Base-by-base conservation (phyloP, 2,797 vertebrate genomes). In the Oophaga sylvatica region DNA sequence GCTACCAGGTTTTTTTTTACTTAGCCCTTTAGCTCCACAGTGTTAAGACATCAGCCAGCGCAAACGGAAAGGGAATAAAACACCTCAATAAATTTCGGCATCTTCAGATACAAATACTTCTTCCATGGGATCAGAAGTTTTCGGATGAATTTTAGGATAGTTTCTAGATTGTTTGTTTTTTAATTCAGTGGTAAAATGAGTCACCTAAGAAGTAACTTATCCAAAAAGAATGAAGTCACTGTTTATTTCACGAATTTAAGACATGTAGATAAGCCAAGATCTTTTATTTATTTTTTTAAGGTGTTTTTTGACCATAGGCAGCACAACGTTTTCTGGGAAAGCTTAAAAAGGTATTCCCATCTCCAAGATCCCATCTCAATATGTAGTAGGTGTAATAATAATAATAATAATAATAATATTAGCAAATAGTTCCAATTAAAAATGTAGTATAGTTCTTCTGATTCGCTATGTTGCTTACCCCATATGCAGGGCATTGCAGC, bases 151-250 rank as follows among this genome's bases (percentile, higher is more conserved):
- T n/a, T 48, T n/a, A n/a, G 76, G 12, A 29, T 29, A 10, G 13
- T 7, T 78, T 78, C 13, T 57, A 56, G 13, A 26, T 17, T 59
- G 53, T 41, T 41, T 41, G 53, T 59, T 59, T 59, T 59, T 26
- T 59, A 17, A 57, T 57, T 31, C n/a, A 56, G 26, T 57, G 53
- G 76, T 78, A 78, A 78, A 78, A 78, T 78, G 76, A 78, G 76
- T 59, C 76, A 78, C 53, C 48, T 31, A 57, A 53, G 41, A 53
- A 22, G 56, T 78, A 57, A 59, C 6, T 29, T 59, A 78, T 26
- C 53, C n/a, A 59, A 59, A 53, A 78, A 31, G 8, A n/a, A 78
- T 78, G 15, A 78, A 78, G 56, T 78, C 76, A 78, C 6, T 70
- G 81, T 31, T 56, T 53, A 17, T 59, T 29, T 59, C 29, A 2